Evolutionary conservation across 1,140 invertebrate genomes (phyloP), one percentile per base, ranked within the genome.

Genomic region (Andricus grossulariae): DNA sequence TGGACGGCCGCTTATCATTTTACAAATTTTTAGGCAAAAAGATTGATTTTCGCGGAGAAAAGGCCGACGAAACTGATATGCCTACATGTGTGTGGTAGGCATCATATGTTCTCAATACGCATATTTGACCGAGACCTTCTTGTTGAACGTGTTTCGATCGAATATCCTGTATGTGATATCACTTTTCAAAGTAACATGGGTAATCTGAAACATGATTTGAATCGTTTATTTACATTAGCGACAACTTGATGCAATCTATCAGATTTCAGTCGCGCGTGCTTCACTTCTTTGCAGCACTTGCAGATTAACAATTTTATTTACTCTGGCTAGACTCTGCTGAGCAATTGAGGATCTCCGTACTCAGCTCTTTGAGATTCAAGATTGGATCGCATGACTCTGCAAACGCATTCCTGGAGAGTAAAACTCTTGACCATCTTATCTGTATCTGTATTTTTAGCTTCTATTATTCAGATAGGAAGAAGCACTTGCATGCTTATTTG

Each of bases 191-290:
- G 39, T 45, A 32, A n/a, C n/a, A n/a, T n/a, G n/a, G n/a, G 52
- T 32, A n/a, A 50, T 45, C 50, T 77, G 19, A 70, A 76, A 52
- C 77, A 55, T 73, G 73, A 75, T 71, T 73, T 74, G 73, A 70
- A 74, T 49, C 74, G 82, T 81, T 77, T 83, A 76, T 83, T 80
- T 81, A 81, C 77, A 82, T 82, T 82, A 77, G 25, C 72, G 75
- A 73, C 76, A 78, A 79, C 75, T 70, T 55, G 73, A 18, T 49
- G 76, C 66, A 71, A 60, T 39, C 74, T 83, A 60, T 87, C 82
- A 77, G 51, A 79, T 87, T 86, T 82, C 84, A 57, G 19, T 74
- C 76, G 80, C 86, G 83, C 82, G 86, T 84, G 85, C 82, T 83
- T 78, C 79, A 79, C 78, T 80, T 81, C 60, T 83, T 73, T 60